Percentiles rank a stretch among this genome's conserved stretches.
phyloP scores from a whole-genome alignment of 2,888 invertebrate genomes.

The Neoascia interrupta region DNA sequence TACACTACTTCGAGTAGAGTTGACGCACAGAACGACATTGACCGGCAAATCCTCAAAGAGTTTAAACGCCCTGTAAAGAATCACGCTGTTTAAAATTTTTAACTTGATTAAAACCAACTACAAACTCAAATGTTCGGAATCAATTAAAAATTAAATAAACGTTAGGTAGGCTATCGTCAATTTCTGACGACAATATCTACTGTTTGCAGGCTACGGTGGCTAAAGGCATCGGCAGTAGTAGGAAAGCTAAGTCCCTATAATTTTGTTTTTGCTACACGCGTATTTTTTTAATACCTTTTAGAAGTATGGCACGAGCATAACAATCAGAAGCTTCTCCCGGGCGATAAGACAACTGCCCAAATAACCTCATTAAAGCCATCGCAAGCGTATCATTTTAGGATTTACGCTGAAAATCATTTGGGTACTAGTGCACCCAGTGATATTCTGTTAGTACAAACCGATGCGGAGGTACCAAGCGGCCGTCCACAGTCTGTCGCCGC shows the following conservation, averaged over 20 bases:
- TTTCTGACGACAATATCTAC: too few relatives aligned
- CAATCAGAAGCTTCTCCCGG: slow-evolving; percentile 81
- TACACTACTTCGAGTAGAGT: too few relatives aligned
- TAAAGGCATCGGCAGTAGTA: too few relatives aligned
- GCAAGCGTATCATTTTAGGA: slow-evolving; percentile 82
- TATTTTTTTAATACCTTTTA: slow-evolving; percentile 70
- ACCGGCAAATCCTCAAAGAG: too few relatives aligned
- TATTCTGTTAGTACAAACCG: slow-evolving; percentile 81
- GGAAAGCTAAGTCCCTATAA: too few relatives aligned
- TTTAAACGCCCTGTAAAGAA: too few relatives aligned
- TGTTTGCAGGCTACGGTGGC: too few relatives aligned
- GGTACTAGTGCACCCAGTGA: slow-evolving; percentile 83
- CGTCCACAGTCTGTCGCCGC: slow-evolving; percentile 85
- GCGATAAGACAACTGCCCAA: slow-evolving; percentile 81
- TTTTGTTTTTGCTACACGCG: not conserved
- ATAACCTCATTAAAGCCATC: slow-evolving; percentile 82
- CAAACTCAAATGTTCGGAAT: too few relatives aligned
- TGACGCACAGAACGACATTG: too few relatives aligned
- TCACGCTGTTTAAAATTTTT: not conserved
- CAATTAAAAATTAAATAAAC: too few relatives aligned
- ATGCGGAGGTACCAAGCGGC: slow-evolving; percentile 85
- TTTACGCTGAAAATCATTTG: slow-evolving; percentile 83
- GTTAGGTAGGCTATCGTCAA: too few relatives aligned
- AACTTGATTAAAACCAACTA: too few relatives aligned
- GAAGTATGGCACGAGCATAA: slow-evolving; percentile 83